These are phyloP conservation scores for Pilophorus perplexus DNA, from an alignment of 2,888 invertebrate species.

Conservation along the genomic window DNA sequence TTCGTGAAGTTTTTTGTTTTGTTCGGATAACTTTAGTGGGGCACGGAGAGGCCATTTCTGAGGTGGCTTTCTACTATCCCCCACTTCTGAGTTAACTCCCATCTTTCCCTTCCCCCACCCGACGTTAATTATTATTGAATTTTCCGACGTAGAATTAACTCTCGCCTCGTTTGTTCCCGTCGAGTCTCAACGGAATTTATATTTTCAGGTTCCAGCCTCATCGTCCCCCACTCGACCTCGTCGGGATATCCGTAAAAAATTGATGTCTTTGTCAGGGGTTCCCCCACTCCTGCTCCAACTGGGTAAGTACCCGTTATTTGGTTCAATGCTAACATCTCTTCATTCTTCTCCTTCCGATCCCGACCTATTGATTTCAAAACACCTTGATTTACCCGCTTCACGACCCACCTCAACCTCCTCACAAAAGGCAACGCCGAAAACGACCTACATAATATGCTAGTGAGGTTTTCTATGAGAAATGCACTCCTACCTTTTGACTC, in stretches of 20 bases:
- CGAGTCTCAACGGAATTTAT: not conserved
- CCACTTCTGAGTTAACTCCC: not conserved
- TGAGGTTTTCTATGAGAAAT: no score
- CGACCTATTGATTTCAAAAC: not conserved
- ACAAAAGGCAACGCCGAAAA: no score
- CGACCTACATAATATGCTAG: no score
- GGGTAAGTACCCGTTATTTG: slow-evolving; percentile 36
- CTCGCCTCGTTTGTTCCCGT: not conserved
- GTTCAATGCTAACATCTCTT: slow-evolving; percentile 11
- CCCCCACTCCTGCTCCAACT: slow-evolving; percentile 27
- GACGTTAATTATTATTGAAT: slow-evolving; percentile 16
- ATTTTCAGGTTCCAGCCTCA: no score
- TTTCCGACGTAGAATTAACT: not conserved
- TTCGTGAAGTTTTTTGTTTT: no score
- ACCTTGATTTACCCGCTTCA: not conserved
- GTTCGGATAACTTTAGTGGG: slow-evolving; percentile 12
- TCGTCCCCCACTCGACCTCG: no score
- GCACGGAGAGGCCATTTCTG: slow-evolving; percentile 25
- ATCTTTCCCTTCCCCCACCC: not conserved
- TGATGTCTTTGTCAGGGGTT: slow-evolving; percentile 15
- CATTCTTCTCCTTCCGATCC: not conserved
- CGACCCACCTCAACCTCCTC: no score
- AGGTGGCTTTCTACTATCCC: slow-evolving; percentile 27
- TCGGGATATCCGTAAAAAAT: no score
- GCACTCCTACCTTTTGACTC: no score